Base-by-base conservation (phyloP, 1,140 invertebrate genomes). In the Drosophila guanche region DNA sequence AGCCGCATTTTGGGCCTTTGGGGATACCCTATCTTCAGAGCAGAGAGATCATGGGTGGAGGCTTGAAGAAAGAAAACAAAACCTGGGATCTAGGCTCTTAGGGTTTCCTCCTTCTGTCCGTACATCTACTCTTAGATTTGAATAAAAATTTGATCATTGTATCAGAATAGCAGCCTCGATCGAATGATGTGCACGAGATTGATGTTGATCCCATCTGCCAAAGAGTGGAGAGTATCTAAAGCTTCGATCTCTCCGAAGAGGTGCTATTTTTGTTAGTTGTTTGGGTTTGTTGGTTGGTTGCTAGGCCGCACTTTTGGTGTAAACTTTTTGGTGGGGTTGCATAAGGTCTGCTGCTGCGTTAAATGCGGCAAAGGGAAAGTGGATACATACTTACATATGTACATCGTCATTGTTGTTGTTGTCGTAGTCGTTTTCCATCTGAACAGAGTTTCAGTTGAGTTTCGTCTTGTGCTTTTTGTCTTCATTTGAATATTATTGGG, bases 401-500 rank as follows among this genome's bases (percentile, higher is more conserved):
- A 10, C 6, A 43, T 46, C 14, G 25, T 14, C 6, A 51, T 33
- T 27, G 23, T 23, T 5, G 42, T 48, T 10, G 10, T 47, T 3
- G 40, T 48, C 20, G 8, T 23, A 14, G 7, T 50, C 43, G 50
- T 29, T 20, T 56, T 33, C 62, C 45, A 50, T 43, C 48, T 5
- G 20, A 27, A 2, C 16, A 47, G 29, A 52, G 29, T 27, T 37
- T 57, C 20, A 33, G 25, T 12, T 22, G n/a, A 23, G 27, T 40
- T 43, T n/a, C 29, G 29, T 27, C 14, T 29, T 25, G 47, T 20
- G 40, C 42, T 46, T 42, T 52, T n/a, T 41, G 59, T 46, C 52
- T 69, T 68, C 51, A 75, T 88, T 78, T 74, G 84, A 63, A 76
- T 76, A 76, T 72, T 88, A 83, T 88, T 88, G 63, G 83, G 83